phyloP scores from a whole-genome alignment of 1,140 invertebrate species.

The Melanaphis sacchari region DNA sequence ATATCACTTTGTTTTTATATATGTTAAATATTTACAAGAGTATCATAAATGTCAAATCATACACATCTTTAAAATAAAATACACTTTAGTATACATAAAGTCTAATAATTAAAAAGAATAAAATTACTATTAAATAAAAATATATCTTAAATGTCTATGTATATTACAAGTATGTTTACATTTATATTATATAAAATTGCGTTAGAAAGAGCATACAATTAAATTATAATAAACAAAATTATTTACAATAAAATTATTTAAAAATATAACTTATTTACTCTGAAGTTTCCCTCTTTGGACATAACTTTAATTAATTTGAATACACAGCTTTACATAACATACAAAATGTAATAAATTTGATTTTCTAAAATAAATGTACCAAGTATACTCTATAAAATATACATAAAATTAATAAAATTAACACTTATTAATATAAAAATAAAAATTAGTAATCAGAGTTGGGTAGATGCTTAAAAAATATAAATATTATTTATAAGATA shows the following conservation, averaged over 20 bases:
- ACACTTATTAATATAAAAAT: not conserved
- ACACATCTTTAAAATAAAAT: not conserved
- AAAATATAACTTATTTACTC: not conserved
- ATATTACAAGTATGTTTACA: not conserved
- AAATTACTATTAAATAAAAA: not conserved
- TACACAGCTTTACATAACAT: not conserved
- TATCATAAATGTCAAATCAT: not conserved
- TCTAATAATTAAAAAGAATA: not conserved
- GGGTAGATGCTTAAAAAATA: not conserved
- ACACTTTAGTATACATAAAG: not conserved
- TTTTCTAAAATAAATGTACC: not conserved
- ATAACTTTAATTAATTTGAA: not conserved
- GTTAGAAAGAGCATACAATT: not conserved
- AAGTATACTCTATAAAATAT: not conserved
- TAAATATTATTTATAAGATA: not conserved
- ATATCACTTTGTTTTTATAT: not conserved
- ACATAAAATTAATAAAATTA: not conserved
- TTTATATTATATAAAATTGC: not conserved
- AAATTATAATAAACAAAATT: not conserved
- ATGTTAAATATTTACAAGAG: not conserved
- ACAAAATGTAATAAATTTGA: conserved; percentile 3
- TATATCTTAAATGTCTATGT: not conserved
- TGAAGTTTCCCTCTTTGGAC: conserved; percentile 1
- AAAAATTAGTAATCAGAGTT: not conserved
- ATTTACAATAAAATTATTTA: not conserved